A percentile compares a stretch with the other conserved stretches of the same genome.
Evolutionary conservation across 2,888 invertebrate species (phyloP).

Genomic region (Meta bourneti): DNA sequence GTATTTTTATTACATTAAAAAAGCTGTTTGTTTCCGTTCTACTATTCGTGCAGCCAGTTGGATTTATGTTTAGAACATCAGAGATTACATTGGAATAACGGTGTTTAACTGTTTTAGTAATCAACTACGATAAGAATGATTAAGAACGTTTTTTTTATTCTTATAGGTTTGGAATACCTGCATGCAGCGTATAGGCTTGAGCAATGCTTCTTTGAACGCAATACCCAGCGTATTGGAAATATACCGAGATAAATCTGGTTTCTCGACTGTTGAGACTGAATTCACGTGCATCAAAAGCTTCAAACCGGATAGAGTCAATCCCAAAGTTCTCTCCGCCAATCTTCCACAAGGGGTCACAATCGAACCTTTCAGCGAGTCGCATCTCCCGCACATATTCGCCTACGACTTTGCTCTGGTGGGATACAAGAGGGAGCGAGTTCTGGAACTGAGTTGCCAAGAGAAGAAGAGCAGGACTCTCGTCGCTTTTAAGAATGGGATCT

Average conservation of each 20-base stretch:
- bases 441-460: conserved; percentile 21
- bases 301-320: not conserved
- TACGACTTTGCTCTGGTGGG: conserved; percentile 24
- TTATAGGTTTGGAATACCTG: conserved; percentile 38
- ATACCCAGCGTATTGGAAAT: conserved; percentile 16
- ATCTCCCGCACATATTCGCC: conserved; percentile 19
- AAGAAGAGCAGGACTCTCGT: conserved; percentile 34
- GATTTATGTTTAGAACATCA: no score
- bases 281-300: not conserved
- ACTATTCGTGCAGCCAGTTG: no score
- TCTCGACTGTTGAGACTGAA: conserved; percentile 14
- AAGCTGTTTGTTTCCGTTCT: no score
- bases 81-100: no score
- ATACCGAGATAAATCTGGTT: conserved; percentile 53
- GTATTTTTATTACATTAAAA: no score
- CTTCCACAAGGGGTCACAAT: not conserved
- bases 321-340: not conserved
- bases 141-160: not conserved
- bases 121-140: no score
- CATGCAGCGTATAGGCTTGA: conserved; percentile 21
- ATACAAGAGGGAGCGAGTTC: conserved; percentile 24
- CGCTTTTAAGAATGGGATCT: conserved; percentile 37
- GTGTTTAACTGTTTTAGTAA: no score
- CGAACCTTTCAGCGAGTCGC: not conserved
- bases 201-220: conserved; percentile 39